These are phyloP conservation scores for Drosophila teissieri DNA, from an alignment of 1,140 invertebrate genomes.

Conservation along the genomic window DNA sequence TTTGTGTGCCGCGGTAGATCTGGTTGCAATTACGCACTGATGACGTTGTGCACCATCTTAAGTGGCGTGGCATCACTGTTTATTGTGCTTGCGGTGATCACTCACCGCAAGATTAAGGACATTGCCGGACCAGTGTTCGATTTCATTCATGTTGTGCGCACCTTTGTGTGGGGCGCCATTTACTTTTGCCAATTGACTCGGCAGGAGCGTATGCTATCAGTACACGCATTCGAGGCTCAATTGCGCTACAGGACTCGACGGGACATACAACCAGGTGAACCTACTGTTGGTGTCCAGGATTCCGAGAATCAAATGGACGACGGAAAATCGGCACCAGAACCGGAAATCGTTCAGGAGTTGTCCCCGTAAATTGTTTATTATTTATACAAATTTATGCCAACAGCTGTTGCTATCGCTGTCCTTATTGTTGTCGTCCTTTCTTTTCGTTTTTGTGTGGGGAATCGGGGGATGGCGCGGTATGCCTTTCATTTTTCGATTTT, in stretches of 20 bases:
- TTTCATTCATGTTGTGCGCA: slow-evolving; percentile 23
- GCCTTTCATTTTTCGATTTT: slow-evolving; percentile 28
- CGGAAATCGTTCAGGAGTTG: slow-evolving; percentile 7
- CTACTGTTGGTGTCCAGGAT: too few species aligned
- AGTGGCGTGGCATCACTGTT: slow-evolving; percentile 8
- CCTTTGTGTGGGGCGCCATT: slow-evolving; percentile 22
- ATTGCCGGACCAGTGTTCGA: slow-evolving; percentile 25
- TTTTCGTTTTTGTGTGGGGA: slow-evolving; percentile 10
- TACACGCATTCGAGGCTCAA: slow-evolving; percentile 41
- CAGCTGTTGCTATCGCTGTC: slow-evolving; percentile 60
- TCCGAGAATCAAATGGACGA: not conserved
- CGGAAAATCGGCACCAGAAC: not conserved
- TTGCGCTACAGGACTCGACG: not conserved
- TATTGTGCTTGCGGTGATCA: slow-evolving; percentile 17
- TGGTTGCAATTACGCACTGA: slow-evolving; percentile 46
- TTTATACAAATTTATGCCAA: slow-evolving; percentile 76
- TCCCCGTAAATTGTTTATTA: slow-evolving; percentile 73
- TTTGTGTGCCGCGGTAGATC: slow-evolving; percentile 18
- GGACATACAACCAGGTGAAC: not conserved
- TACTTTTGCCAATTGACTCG: slow-evolving; percentile 35
- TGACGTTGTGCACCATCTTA: not conserved
- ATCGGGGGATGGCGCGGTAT: not conserved
- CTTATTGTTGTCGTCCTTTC: slow-evolving; percentile 28
- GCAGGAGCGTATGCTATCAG: slow-evolving; percentile 31
- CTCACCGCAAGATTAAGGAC: slow-evolving; percentile 15